These are phyloP conservation scores for Hyposoter didymator DNA, from an alignment of 2,888 invertebrate genomes.

Conservation along the genomic window DNA sequence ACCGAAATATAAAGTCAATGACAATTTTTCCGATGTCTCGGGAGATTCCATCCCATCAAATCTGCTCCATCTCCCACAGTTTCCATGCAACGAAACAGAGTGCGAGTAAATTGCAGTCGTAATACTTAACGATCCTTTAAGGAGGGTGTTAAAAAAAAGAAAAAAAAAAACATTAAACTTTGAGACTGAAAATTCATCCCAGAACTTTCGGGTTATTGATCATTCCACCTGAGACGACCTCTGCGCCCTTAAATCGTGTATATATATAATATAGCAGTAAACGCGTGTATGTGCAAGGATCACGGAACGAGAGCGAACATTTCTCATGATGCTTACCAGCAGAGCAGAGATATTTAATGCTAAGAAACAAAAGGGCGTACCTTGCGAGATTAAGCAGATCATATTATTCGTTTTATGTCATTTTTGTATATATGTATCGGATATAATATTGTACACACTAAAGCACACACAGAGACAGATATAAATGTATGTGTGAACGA, in stretches of 20 bases:
- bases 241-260: background rate
- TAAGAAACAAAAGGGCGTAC: conserved; percentile 13
- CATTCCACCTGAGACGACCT: background rate
- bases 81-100: background rate
- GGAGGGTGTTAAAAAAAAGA: background rate
- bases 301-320: background rate
- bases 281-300: background rate
- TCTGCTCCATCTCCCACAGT: background rate
- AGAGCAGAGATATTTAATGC: background rate
- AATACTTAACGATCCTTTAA: background rate
- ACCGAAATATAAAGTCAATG: background rate
- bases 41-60: no score
- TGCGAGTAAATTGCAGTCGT: background rate
- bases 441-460: background rate
- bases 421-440: conserved; percentile 13
- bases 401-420: conserved; percentile 2
- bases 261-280: conserved; percentile 13
- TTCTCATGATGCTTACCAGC: conserved; percentile 7
- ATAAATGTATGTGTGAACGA: background rate
- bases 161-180: background rate
- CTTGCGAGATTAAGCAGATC: background rate
- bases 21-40: background rate
- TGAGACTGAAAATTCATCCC: background rate
- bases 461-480: background rate
- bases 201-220: background rate